These are phyloP conservation scores for Epirrita christyi DNA, from an alignment of 2,888 invertebrate genomes.

Conservation along the genomic window DNA sequence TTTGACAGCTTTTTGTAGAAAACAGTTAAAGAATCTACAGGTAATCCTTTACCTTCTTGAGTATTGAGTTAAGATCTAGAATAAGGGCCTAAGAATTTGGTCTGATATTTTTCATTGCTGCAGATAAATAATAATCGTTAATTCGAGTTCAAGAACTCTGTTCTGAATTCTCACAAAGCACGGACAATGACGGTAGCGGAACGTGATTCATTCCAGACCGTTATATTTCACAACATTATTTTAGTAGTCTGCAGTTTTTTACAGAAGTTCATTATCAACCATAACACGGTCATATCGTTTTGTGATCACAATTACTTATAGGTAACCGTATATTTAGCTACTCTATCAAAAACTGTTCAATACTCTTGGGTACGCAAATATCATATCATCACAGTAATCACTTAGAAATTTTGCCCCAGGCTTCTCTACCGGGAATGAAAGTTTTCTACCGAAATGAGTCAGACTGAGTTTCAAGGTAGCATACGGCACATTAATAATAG, in stretches of 20 bases:
- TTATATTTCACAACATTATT: slow-evolving; percentile 41
- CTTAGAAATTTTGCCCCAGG: slow-evolving; percentile 16
- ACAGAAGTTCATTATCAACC: slow-evolving; percentile 20
- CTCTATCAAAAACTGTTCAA: no score
- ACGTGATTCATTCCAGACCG: slow-evolving; percentile 38
- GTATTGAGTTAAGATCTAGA: no score
- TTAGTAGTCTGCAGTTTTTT: slow-evolving; percentile 32
- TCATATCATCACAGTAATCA: not conserved
- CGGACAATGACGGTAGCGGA: slow-evolving; percentile 35
- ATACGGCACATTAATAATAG: slow-evolving; percentile 8
- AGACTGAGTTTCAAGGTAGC: slow-evolving; percentile 19
- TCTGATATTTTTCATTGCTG: not conserved
- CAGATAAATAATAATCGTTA: not conserved
- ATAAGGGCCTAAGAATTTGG: not conserved
- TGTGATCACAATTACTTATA: not conserved
- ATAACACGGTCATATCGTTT: slow-evolving; percentile 14
- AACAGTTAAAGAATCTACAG: no score
- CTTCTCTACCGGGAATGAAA: slow-evolving; percentile 19
- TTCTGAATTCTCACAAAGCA: slow-evolving; percentile 31
- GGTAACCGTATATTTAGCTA: no score
- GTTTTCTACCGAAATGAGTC: slow-evolving; percentile 16
- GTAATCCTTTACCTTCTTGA: no score
- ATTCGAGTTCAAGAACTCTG: slow-evolving; percentile 29
- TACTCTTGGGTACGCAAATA: not conserved
- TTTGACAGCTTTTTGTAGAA: no score